Conservation (phyloP, 92 coral and sea anemone species). For the Epizoanthus illoricatus region DNA sequence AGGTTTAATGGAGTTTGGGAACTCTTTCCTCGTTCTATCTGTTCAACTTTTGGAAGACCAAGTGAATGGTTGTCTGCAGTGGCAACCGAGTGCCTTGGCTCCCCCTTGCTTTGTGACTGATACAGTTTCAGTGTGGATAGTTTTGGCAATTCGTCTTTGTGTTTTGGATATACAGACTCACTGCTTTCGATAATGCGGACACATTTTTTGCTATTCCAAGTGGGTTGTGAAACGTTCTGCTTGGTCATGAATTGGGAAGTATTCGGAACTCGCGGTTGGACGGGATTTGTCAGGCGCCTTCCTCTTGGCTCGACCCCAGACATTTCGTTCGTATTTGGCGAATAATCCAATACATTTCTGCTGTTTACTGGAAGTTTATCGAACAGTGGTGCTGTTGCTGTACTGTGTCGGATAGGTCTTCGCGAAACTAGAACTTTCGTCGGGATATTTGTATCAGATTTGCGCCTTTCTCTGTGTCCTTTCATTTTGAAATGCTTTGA, state of each 20-base stretch:
- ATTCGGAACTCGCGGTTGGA: conserved; percentile 11
- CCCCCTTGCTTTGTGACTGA: background rate
- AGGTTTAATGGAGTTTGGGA: conserved; percentile 13
- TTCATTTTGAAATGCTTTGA: background rate
- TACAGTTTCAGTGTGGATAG: background rate
- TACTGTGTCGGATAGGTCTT: conserved; percentile 32
- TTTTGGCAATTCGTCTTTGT: conserved; percentile 21
- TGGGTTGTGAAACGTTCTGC: background rate
- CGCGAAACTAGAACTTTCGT: conserved; percentile 5
- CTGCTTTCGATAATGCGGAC: background rate
- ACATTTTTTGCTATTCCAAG: conserved; percentile 17
- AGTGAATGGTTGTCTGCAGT: background rate
- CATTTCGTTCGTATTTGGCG: background rate
- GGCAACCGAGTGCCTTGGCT: background rate
- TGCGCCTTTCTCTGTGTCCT: conserved; percentile 21
- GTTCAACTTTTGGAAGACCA: conserved; percentile 29
- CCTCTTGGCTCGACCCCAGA: background rate
- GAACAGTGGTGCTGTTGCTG: conserved; percentile 1
- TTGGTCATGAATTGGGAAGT: background rate
- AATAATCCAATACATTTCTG: too few species aligned
- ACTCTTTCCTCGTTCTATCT: background rate
- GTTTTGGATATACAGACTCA: background rate
- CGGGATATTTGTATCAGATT: conserved; percentile 26
- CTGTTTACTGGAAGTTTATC: conserved; percentile 7
- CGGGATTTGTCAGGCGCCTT: background rate